phyloP scores from a whole-genome alignment of 2,113 vertebrate species.

The Propithecus coquereli region DNA sequence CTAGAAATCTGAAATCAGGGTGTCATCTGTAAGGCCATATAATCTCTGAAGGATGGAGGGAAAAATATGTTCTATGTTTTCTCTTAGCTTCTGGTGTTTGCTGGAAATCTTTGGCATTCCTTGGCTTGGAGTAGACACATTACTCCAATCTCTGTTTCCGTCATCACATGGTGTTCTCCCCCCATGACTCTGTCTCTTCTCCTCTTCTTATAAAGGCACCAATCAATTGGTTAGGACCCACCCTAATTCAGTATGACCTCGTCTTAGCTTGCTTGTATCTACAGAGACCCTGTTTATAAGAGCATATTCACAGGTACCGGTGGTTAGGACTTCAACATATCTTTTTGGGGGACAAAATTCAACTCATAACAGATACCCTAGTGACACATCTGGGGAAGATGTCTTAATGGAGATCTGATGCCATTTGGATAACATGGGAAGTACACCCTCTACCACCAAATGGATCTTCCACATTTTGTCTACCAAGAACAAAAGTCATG shows the following conservation, averaged over 20 bases:
- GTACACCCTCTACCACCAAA: neutral
- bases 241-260: neutral
- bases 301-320: neutral
- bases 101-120: neutral
- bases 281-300: neutral
- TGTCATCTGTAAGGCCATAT: neutral
- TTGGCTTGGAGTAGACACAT: neutral
- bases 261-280: neutral
- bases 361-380: neutral
- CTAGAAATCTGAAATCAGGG: neutral
- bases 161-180: neutral
- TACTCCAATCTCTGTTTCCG: neutral
- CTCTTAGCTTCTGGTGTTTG: neutral
- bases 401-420: neutral
- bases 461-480: neutral
- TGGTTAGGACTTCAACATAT: neutral
- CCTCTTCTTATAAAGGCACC: neutral
- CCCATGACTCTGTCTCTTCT: neutral
- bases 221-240: neutral
- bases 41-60: neutral
- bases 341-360: neutral
- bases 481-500: conserved; percentile 8
- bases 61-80: neutral
- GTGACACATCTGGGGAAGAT: neutral
- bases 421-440: neutral